Percentiles rank a stretch among this genome's conserved stretches.
These are phyloP conservation scores for Callopanchax toddi DNA, from an alignment of 2,113 vertebrate species.

Conservation along the genomic window DNA sequence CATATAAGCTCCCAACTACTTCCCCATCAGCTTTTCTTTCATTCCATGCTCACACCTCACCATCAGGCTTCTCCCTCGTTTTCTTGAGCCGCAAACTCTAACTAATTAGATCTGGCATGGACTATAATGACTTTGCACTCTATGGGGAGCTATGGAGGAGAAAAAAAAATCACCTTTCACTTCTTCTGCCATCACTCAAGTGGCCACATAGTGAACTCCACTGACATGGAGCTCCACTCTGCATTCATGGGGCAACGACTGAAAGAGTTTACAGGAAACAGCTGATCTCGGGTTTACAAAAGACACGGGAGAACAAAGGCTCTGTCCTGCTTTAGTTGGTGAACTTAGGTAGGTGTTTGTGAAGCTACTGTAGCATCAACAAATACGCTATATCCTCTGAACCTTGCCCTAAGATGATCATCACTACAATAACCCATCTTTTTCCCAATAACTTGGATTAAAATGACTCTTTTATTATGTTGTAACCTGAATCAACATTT, in stretches of 20 bases:
- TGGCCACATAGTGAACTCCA: conserved; percentile 64
- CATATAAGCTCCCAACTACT: conserved; percentile 33
- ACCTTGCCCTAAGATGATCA: too few species aligned
- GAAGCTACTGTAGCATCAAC: too few species aligned
- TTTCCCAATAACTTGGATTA: too few species aligned
- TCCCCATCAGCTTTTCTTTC: conserved; percentile 52
- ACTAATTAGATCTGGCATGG: conserved; percentile 77
- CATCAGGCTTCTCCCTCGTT: conserved; percentile 42
- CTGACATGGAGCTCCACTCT: conserved; percentile 38
- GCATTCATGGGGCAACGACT: conserved; percentile 36
- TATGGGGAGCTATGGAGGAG: conserved; percentile 56
- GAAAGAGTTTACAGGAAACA: conserved; percentile 34
- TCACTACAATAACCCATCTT: too few species aligned
- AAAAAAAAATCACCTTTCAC: conserved; percentile 70
- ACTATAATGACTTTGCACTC: conserved; percentile 76
- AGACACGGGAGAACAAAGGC: not conserved
- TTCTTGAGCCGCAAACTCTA: conserved; percentile 69
- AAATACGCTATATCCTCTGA: too few species aligned
- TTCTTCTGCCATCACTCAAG: conserved; percentile 72
- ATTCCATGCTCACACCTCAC: conserved; percentile 50
- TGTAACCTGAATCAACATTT: too few species aligned
- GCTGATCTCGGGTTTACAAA: conserved; percentile 38
- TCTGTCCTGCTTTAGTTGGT: too few species aligned
- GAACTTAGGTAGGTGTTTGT: too few species aligned
- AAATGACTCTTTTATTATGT: too few species aligned